Conservation (phyloP, 1,140 invertebrate species). For the Megalonaias nervosa region DNA sequence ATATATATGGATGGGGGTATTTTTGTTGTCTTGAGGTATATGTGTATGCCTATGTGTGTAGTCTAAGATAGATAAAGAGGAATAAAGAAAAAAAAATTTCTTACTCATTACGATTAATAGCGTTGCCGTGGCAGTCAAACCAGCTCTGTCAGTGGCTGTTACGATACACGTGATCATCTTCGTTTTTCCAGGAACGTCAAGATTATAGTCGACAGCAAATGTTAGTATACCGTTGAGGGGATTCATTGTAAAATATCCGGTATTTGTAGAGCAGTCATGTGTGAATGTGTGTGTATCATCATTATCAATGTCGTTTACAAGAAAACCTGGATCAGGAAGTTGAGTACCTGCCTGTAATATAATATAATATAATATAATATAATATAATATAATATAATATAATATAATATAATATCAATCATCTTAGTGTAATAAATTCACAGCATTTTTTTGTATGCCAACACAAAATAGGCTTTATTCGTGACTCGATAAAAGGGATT, state of each 20-base stretch:
- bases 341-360: constrained; percentile 4
- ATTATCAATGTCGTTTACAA: constrained; percentile 8
- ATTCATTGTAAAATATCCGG: constrained; percentile 19
- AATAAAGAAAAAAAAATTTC: too few relatives aligned
- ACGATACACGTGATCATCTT: constrained; percentile 5
- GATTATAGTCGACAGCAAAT: constrained; percentile 9
- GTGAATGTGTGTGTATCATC: neutral
- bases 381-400: too few relatives aligned
- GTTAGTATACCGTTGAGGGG: neutral
- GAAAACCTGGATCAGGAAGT: constrained; percentile 8
- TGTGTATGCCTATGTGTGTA: too few relatives aligned
- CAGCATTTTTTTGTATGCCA: too few relatives aligned
- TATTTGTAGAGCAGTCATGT: constrained; percentile 9
- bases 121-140: constrained; percentile 9
- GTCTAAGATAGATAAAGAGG: too few relatives aligned
- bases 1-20: too few relatives aligned
- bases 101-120: constrained; percentile 18
- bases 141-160: constrained; percentile 19
- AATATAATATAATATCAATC: too few relatives aligned
- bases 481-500: too few relatives aligned
- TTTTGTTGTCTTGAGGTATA: too few relatives aligned
- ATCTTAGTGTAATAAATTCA: too few relatives aligned
- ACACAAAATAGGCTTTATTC: too few relatives aligned
- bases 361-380: too few relatives aligned
- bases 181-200: constrained; percentile 10